phyloP scores from a whole-genome alignment of 2,113 vertebrate genomes.

The Grammomys dolichurus region DNA sequence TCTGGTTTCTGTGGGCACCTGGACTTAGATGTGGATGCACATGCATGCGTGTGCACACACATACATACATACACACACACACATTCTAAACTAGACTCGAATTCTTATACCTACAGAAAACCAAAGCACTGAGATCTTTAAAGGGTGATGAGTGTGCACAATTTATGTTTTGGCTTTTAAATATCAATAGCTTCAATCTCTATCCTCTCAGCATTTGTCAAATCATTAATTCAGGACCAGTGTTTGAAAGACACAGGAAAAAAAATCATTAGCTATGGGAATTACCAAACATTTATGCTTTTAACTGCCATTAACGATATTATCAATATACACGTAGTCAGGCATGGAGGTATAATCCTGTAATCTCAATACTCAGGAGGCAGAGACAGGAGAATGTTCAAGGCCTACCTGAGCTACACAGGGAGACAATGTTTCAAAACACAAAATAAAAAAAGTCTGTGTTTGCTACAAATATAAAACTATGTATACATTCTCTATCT shows the following conservation, averaged over 20 bases:
- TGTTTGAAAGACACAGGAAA: constrained; percentile 36
- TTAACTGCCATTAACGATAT: constrained; percentile 47
- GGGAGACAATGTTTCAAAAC: background rate
- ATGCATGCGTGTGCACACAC: rapidly evolving
- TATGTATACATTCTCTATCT: background rate
- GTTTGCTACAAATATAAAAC: background rate
- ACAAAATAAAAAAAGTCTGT: background rate
- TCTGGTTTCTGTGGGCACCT: background rate
- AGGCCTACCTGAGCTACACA: background rate
- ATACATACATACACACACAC: rapidly evolving
- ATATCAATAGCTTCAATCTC: background rate
- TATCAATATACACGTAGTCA: background rate
- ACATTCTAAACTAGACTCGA: constrained; percentile 33
- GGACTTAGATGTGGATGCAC: background rate
- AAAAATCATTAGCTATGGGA: background rate
- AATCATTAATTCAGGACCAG: constrained; percentile 41
- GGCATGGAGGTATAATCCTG: background rate
- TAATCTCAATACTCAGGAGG: background rate
- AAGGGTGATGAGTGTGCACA: background rate
- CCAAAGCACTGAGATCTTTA: background rate
- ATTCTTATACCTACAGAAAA: background rate
- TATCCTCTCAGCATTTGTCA: constrained; percentile 22
- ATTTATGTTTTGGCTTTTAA: background rate
- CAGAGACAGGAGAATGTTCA: background rate
- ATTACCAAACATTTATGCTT: background rate